These are phyloP conservation scores for Anorthoa munda DNA, from an alignment of 2,888 invertebrate species.

Conservation along the genomic window DNA sequence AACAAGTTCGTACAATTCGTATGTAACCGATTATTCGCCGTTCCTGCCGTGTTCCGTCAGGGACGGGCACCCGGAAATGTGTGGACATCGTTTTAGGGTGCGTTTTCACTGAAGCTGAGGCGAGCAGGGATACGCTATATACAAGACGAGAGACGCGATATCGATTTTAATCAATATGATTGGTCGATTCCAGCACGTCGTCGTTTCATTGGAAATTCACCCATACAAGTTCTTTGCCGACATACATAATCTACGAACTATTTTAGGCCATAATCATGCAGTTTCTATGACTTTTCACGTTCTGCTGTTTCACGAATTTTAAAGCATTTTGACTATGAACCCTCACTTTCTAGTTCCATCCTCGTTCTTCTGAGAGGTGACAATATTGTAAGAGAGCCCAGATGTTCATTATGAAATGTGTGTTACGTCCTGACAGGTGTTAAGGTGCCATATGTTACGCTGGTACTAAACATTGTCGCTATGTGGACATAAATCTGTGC, in stretches of 20 bases:
- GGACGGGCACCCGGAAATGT: no score
- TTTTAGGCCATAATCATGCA: no score
- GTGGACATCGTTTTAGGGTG: background rate
- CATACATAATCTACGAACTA: no score
- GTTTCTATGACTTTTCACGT: background rate
- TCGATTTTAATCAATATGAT: background rate
- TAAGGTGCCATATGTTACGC: constrained; percentile 2
- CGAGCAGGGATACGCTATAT: background rate
- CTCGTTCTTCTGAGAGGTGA: background rate
- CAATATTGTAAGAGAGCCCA: background rate
- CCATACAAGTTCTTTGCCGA: background rate
- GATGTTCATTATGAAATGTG: constrained; percentile 14
- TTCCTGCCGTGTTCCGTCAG: no score
- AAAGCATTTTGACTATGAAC: background rate
- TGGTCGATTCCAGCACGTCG: background rate
- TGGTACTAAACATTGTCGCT: background rate
- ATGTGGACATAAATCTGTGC: background rate
- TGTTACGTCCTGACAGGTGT: constrained; percentile 7
- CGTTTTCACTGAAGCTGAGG: background rate
- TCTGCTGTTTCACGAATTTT: background rate
- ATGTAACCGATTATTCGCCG: no score
- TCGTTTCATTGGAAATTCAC: background rate
- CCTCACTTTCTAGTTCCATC: background rate
- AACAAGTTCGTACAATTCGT: no score
- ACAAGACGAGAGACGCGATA: no score